Conservation (phyloP, 2,113 vertebrate species). For the Formicarius rufipectus region DNA sequence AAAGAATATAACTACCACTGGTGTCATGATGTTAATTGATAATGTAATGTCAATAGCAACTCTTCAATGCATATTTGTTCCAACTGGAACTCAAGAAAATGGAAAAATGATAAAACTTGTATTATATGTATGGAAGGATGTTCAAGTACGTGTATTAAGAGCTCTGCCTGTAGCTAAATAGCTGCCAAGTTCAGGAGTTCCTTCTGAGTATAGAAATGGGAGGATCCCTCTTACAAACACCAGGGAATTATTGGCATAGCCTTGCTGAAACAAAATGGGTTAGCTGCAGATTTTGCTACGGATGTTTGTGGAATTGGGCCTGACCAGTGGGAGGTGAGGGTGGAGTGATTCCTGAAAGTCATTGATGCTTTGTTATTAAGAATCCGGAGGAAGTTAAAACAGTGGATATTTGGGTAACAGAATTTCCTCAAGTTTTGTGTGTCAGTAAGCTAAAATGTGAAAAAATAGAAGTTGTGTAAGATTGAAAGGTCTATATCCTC, state of each 20-base stretch:
- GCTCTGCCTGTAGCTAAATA: background rate
- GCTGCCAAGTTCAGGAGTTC: background rate
- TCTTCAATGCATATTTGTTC: background rate
- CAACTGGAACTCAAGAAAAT: background rate
- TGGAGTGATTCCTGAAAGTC: conserved; percentile 63
- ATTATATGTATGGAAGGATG: background rate
- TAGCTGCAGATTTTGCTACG: conserved; percentile 9
- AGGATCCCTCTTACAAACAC: conserved; percentile 28
- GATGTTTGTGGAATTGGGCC: conserved; percentile 24
- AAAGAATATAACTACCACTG: background rate
- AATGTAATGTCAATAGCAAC: accelerated
- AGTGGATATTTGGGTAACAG: conserved; percentile 51
- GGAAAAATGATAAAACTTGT: background rate
- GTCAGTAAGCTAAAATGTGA: background rate
- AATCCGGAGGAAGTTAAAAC: conserved; percentile 64
- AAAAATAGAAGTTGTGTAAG: conserved; percentile 20
- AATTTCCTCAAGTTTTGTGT: conserved; percentile 47
- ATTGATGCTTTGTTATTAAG: conserved; percentile 57
- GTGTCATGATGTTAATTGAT: background rate
- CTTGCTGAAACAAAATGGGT: conserved; percentile 7
- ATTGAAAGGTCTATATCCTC: background rate
- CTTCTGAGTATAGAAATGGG: background rate
- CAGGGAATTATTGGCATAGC: conserved; percentile 16
- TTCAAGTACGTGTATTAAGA: background rate
- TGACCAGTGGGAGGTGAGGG: conserved; percentile 51